These are phyloP conservation scores for Hippocampus comes DNA, from an alignment of 2,113 vertebrate genomes.

Conservation along the genomic window DNA sequence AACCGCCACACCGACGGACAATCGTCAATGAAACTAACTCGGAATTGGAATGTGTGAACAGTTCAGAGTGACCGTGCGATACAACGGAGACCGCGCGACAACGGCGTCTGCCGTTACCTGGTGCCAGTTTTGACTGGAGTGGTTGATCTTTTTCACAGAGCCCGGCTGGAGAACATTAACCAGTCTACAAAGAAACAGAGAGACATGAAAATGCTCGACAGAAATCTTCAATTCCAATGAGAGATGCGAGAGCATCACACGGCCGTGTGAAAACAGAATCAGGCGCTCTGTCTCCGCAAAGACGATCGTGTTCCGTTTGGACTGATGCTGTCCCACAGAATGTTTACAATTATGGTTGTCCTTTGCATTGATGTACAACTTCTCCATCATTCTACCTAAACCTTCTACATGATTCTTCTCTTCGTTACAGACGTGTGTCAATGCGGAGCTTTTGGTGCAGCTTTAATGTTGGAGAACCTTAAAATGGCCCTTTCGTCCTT, in stretches of 20 bases:
- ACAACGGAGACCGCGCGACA: background rate
- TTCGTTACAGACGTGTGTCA: too few relatives aligned
- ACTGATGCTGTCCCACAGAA: background rate
- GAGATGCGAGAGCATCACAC: background rate
- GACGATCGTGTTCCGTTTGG: background rate
- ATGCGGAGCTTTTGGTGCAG: too few relatives aligned
- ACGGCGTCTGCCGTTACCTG: slow-evolving; percentile 72
- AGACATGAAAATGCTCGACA: background rate
- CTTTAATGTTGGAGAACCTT: too few relatives aligned
- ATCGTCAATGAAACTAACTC: too few relatives aligned
- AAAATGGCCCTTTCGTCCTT: too few relatives aligned
- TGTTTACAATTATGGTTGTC: background rate
- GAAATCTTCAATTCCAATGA: background rate
- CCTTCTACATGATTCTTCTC: too few relatives aligned
- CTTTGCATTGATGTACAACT: too few relatives aligned
- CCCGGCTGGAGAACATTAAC: slow-evolving; percentile 90
- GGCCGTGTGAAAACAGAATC: background rate
- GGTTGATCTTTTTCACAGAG: slow-evolving; percentile 85
- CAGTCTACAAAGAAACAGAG: slow-evolving; percentile 69
- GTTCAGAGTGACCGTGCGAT: too few relatives aligned
- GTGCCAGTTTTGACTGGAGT: slow-evolving; percentile 89
- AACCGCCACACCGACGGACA: too few relatives aligned
- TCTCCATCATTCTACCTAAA: too few relatives aligned
- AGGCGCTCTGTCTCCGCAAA: too few relatives aligned
- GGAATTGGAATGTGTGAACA: too few relatives aligned